Conservation (phyloP, 1,140 invertebrate species). For the Conus betulinus region DNA sequence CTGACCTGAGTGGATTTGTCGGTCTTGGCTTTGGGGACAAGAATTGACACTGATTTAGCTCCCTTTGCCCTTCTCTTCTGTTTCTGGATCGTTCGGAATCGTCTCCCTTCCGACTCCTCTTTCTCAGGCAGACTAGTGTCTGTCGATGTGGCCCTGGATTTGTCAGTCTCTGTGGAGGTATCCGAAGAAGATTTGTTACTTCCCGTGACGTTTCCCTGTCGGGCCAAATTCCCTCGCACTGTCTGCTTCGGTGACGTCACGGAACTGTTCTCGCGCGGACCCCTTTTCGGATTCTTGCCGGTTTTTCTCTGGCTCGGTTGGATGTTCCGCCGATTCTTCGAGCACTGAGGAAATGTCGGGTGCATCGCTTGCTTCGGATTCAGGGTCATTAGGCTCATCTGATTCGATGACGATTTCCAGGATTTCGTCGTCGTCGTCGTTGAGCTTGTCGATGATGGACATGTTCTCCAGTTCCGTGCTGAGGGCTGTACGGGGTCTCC, state of each 20-base stretch:
- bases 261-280: neutral
- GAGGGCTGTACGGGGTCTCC: neutral
- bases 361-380: neutral
- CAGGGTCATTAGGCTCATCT: neutral
- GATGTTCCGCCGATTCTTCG: no score
- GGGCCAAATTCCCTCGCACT: neutral
- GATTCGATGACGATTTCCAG: conserved; percentile 33
- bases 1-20: conserved; percentile 45
- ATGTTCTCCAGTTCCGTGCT: conserved; percentile 13
- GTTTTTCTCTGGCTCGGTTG: neutral
- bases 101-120: neutral
- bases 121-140: no score
- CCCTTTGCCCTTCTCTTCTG: conserved; percentile 6
- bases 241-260: neutral
- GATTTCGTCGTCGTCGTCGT: conserved; percentile 32
- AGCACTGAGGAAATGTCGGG: neutral
- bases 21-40: conserved; percentile 35
- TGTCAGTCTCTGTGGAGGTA: neutral
- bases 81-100: conserved; percentile 30
- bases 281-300: neutral
- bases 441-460: conserved; percentile 36
- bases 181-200: neutral
- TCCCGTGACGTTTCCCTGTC: neutral
- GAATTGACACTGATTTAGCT: conserved; percentile 2
- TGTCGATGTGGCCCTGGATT: neutral